Percentiles rank a stretch among this genome's conserved stretches.
These are phyloP conservation scores for Bellardia pandia DNA, from an alignment of 2,888 invertebrate species.

Conservation along the genomic window DNA sequence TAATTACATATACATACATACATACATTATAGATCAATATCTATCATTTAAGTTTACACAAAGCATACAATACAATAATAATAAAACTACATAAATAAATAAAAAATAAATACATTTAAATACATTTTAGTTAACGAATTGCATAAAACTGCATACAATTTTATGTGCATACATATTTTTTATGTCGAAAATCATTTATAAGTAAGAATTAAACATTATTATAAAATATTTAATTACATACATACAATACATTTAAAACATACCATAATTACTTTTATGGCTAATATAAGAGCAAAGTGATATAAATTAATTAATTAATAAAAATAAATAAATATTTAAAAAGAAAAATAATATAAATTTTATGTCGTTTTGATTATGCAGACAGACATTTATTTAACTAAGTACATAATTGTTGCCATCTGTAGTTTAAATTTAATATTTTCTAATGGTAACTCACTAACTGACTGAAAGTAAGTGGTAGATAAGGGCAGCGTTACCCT, in stretches of 20 bases:
- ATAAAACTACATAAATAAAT: background rate
- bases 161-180: slow-evolving; percentile 47
- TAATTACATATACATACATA: slow-evolving; percentile 29
- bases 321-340: slow-evolving; percentile 60
- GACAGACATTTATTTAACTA: background rate
- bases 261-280: slow-evolving; percentile 59
- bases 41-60: slow-evolving; percentile 32
- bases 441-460: no score
- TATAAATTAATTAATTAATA: slow-evolving; percentile 65
- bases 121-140: slow-evolving; percentile 63
- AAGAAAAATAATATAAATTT: slow-evolving; percentile 41
- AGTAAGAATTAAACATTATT: slow-evolving; percentile 15
- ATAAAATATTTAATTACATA: slow-evolving; percentile 34
- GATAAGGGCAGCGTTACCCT: no score
- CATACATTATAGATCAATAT: slow-evolving; percentile 41
- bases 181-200: slow-evolving; percentile 40
- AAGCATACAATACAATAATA: slow-evolving; percentile 12
- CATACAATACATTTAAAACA: slow-evolving; percentile 50
- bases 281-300: slow-evolving; percentile 69
- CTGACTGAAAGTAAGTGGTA: no score
- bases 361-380: slow-evolving; percentile 27
- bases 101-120: slow-evolving; percentile 37
- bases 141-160: slow-evolving; percentile 37
- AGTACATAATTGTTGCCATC: no score
- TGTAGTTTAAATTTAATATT: no score